These are phyloP conservation scores for Agrotis segetum DNA, from an alignment of 2,888 invertebrate species.

Conservation along the genomic window DNA sequence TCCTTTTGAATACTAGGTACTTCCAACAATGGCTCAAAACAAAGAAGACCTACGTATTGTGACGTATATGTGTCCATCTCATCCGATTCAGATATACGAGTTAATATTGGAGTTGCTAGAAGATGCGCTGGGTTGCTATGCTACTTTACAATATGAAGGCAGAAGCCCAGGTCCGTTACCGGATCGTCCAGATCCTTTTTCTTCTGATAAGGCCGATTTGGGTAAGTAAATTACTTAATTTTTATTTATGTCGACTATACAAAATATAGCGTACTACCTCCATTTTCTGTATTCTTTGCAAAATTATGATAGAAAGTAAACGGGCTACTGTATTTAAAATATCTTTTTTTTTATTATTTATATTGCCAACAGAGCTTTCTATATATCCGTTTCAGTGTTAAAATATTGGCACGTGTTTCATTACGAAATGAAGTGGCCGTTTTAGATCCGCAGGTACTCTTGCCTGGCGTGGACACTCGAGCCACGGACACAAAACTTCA, in stretches of 20 bases:
- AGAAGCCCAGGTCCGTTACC: slow-evolving; percentile 88
- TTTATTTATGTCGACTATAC: neutral
- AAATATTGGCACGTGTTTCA: too few relatives aligned
- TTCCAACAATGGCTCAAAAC: slow-evolving; percentile 76
- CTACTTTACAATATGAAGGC: slow-evolving; percentile 91
- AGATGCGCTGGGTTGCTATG: slow-evolving; percentile 84
- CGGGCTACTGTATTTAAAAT: too few relatives aligned
- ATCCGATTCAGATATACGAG: slow-evolving; percentile 92
- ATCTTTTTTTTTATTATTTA: too few relatives aligned
- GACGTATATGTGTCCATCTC: slow-evolving; percentile 92
- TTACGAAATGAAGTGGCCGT: too few relatives aligned
- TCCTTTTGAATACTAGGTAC: slow-evolving; percentile 27
- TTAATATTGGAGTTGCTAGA: slow-evolving; percentile 90
- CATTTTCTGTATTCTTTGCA: neutral
- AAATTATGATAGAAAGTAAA: neutral
- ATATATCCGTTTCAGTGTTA: too few relatives aligned
- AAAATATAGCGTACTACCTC: neutral
- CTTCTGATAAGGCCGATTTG: slow-evolving; percentile 88
- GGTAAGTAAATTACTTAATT: slow-evolving; percentile 81
- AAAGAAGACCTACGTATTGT: slow-evolving; percentile 88
- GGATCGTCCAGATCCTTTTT: slow-evolving; percentile 90
- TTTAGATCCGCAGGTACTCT: too few relatives aligned
- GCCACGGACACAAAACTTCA: too few relatives aligned
- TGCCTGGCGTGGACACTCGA: too few relatives aligned
- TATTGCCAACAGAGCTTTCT: too few relatives aligned